These are phyloP conservation scores for Falco punctatus DNA, from an alignment of 2,113 vertebrate species.

Conservation along the genomic window DNA sequence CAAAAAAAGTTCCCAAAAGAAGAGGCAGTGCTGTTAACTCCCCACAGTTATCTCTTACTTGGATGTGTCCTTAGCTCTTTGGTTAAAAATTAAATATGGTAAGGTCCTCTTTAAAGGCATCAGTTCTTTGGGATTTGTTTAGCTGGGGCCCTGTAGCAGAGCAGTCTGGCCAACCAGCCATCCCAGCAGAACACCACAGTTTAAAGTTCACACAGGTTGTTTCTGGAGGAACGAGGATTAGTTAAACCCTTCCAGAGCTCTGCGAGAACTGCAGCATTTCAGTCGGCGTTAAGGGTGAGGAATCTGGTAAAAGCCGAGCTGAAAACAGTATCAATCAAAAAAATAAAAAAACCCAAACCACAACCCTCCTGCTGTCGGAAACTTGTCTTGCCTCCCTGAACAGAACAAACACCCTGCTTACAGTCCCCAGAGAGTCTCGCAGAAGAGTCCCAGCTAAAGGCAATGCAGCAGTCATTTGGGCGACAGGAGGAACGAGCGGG, in stretches of 20 bases:
- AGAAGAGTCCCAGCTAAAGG: not conserved
- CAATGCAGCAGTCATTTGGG: rapidly evolving
- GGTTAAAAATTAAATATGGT: not conserved
- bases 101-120: not conserved
- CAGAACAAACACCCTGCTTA: not conserved
- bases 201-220: not conserved
- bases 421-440: not conserved
- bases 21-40: not conserved
- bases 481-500: not conserved
- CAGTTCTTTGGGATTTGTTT: not conserved
- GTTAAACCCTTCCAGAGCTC: not conserved
- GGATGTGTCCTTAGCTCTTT: not conserved
- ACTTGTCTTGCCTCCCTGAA: not conserved
- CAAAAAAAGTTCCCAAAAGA: not conserved
- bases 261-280: not conserved
- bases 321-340: not conserved
- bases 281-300: rapidly evolving
- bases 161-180: not conserved
- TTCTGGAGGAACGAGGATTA: not conserved
- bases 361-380: not conserved
- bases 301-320: not conserved
- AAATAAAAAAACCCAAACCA: not conserved
- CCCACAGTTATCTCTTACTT: not conserved
- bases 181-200: not conserved
- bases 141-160: not conserved